A percentile compares a stretch with the other conserved stretches of the same genome.
phyloP scores from a whole-genome alignment of 2,888 invertebrate species.

The Elysia crispata region DNA sequence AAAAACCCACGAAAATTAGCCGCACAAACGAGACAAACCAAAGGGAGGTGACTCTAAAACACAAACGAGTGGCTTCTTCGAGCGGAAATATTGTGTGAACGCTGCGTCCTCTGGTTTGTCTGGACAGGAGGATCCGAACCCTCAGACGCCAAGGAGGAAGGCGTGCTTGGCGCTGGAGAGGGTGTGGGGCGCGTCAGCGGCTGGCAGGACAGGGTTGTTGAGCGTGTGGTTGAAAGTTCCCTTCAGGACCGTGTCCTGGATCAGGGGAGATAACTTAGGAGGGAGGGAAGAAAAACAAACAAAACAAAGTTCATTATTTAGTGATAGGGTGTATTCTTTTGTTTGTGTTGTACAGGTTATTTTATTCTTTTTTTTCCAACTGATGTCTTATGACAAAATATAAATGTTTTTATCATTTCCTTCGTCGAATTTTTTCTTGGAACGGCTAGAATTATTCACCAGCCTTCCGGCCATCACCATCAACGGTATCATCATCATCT shows the following conservation, averaged over 20 bases:
- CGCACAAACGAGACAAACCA: no score
- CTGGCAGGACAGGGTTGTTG: conserved; percentile 74
- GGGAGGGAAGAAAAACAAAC: conserved; percentile 45
- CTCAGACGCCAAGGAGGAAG: conserved; percentile 54
- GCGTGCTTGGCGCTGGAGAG: conserved; percentile 49
- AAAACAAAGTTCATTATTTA: no score
- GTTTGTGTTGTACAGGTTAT: not conserved
- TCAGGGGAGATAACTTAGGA: conserved; percentile 75
- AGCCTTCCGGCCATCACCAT: conserved; percentile 2
- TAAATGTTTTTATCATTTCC: not conserved
- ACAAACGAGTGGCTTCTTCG: no score
- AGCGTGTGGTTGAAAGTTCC: conserved; percentile 77
- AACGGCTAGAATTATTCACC: no score
- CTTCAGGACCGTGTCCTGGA: conserved; percentile 76
- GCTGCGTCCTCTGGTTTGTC: no score
- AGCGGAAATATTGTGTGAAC: no score
- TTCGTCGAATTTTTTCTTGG: no score
- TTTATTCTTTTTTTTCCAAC: not conserved
- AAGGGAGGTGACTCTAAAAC: no score
- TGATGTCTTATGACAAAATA: not conserved
- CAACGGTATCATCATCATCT: no score
- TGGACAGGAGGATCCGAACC: not conserved
- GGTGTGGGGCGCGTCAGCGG: conserved; percentile 56
- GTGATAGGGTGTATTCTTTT: no score
- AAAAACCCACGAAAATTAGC: no score